A percentile compares a stretch with the other conserved stretches of the same genome.
phyloP scores from a whole-genome alignment of 2,797 vertebrate genomes.

The Brotula barbata region DNA sequence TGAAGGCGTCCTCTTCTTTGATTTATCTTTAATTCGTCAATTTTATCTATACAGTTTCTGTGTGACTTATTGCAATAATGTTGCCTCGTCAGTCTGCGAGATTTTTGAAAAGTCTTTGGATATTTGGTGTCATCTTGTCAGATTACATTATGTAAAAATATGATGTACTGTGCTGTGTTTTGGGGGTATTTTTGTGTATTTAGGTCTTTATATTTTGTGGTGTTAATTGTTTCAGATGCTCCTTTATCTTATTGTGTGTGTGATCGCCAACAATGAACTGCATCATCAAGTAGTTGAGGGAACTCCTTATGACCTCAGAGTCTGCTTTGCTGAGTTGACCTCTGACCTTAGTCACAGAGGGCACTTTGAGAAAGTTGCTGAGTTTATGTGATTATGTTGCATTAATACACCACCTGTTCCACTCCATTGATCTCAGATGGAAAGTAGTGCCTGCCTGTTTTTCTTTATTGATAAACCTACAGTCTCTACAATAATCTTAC shows the following conservation, averaged over 20 bases:
- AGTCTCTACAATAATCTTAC: background rate
- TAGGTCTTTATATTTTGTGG: background rate
- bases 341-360: slow-evolving; percentile 47
- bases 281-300: background rate
- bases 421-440: background rate
- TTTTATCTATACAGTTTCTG: no score
- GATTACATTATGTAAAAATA: no score
- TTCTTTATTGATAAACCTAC: background rate
- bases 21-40: no score
- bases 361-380: slow-evolving; percentile 28
- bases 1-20: no score
- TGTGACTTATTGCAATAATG: no score
- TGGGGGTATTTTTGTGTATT: no score
- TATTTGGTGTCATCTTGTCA: no score
- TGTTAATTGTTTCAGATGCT: background rate
- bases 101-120: no score
- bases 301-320: slow-evolving; percentile 21
- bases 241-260: background rate
- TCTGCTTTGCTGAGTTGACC: slow-evolving; percentile 54
- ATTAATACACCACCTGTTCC: background rate
- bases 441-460: background rate
- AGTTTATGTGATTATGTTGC: background rate
- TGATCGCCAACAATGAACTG: background rate
- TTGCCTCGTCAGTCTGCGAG: no score
- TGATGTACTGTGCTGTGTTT: no score